phyloP scores from a whole-genome alignment of 2,113 vertebrate species.

The Danionella cerebrum region DNA sequence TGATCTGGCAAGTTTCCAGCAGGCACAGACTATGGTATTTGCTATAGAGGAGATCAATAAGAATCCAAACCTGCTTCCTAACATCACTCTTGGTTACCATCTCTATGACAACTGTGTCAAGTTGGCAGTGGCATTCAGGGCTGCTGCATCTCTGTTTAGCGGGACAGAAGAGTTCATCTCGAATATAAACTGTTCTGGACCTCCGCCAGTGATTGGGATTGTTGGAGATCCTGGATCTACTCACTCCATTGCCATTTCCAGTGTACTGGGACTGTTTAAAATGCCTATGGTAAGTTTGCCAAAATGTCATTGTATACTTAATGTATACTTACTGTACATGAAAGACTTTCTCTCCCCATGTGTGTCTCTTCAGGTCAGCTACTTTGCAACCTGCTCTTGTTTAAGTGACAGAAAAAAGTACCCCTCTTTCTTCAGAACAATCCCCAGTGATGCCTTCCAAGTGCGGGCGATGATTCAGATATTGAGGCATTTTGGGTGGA shows the following conservation, averaged over 20 bases:
- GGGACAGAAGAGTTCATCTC: background rate
- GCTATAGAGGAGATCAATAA: conserved; percentile 2
- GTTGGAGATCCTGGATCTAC: background rate
- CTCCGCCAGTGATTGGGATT: background rate
- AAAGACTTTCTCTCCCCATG: background rate
- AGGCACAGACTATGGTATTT: conserved; percentile 3
- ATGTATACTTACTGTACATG: background rate
- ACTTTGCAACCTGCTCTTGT: conserved; percentile 40
- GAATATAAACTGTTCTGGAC: background rate
- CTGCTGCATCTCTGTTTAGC: background rate
- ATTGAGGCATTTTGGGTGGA: conserved; percentile 49
- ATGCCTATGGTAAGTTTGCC: conserved; percentile 51
- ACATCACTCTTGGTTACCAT: background rate
- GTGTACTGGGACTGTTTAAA: conserved; percentile 48
- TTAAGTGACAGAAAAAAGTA: background rate
- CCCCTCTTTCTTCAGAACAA: conserved; percentile 9
- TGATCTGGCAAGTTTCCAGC: conserved; percentile 5
- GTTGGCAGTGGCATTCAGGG: conserved; percentile 3
- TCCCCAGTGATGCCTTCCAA: conserved; percentile 47
- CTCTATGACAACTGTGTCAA: conserved; percentile 6
- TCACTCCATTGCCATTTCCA: background rate
- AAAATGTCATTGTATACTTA: too few species aligned
- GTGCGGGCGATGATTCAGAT: conserved; percentile 47
- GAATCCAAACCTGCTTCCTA: conserved; percentile 1
- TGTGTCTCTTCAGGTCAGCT: conserved; percentile 40